Base-by-base conservation (phyloP, 2,888 invertebrate species). In the Drosophila rubida region DNA sequence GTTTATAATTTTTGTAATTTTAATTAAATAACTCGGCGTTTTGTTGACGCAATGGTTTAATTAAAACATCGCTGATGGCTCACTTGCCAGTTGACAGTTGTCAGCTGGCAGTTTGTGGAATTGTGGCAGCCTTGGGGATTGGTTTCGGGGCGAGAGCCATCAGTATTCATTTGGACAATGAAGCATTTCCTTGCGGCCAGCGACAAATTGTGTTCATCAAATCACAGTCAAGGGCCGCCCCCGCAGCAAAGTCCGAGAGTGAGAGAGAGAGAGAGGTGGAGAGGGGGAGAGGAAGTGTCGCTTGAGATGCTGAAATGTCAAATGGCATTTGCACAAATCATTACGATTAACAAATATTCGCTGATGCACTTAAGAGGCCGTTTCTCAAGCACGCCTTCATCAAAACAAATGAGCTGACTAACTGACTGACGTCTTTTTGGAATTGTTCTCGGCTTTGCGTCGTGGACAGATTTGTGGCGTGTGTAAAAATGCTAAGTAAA, bases 1-100 rank as follows among this genome's bases (percentile, higher is more conserved):
- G 87, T 84, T 81, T 84, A 87, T 87, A 80, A 84, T 78, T 77
- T 87, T 81, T 87, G 64, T 81, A 87, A 85, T 84, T 81, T 81
- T 81, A 78, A 81, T 81, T 87, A 87, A 81, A 82, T 87, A 87
- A 70, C 65, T 70, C 62, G 48, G 58, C 85, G 59, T 70, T 60
- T 35, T 61, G 59, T 51, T 41, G 58, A n/a, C 19, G 37, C 57
- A n/a, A 44, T 41, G 51, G 49, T 72, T 80, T 78, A 76, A 78
- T 80, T 80, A 76, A 66, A 61, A 54, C 39, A 39, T 32, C 59
- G 42, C 54, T 73, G 85, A 87, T 68, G 82, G 81, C 87, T 87
- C 87, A 85, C 82, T 82, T 82, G 76, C 58, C 87, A 80, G 82
- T 82, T 82, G 76, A 54, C 87, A 80, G 82, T 32, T 51, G 25